Conservation (phyloP, 2,113 vertebrate species). For the Emydura subglobosa region DNA sequence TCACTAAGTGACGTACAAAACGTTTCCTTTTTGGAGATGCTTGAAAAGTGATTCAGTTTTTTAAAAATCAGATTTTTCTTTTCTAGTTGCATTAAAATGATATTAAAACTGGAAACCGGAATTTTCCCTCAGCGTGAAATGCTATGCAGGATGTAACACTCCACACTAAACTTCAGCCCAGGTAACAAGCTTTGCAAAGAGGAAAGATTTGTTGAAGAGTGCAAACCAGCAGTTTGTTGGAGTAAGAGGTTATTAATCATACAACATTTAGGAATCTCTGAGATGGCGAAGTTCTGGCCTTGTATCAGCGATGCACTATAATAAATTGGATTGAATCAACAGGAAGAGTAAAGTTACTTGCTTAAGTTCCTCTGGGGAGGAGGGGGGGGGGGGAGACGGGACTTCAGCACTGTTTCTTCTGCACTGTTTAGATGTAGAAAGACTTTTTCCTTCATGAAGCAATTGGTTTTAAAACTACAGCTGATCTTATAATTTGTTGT, state of each 20-base stretch:
- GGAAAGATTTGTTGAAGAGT: constrained; percentile 44
- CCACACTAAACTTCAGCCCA: constrained; percentile 41
- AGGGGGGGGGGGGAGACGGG: too few relatives aligned
- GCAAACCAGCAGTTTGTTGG: constrained; percentile 52
- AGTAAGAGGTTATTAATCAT: constrained; percentile 70
- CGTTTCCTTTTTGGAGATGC: constrained; percentile 59
- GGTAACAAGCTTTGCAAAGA: constrained; percentile 51
- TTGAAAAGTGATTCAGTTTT: constrained; percentile 77
- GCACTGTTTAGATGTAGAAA: constrained; percentile 19
- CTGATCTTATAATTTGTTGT: not conserved
- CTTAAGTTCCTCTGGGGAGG: not conserved
- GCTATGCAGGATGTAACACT: constrained; percentile 53
- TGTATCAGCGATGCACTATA: constrained; percentile 47
- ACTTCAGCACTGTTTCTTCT: not conserved
- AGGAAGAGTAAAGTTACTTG: constrained; percentile 43
- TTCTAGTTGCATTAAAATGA: constrained; percentile 50
- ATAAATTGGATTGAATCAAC: constrained; percentile 56
- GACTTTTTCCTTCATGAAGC: constrained; percentile 4
- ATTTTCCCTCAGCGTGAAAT: constrained; percentile 59
- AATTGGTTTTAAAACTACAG: not conserved
- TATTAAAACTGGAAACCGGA: constrained; percentile 47
- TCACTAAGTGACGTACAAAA: constrained; percentile 68
- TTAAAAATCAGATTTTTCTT: constrained; percentile 72
- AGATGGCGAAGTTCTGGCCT: constrained; percentile 62
- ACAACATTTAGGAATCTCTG: constrained; percentile 49